Conservation (phyloP, 2,797 vertebrate species). For the Chlorospingus flavigularis region DNA sequence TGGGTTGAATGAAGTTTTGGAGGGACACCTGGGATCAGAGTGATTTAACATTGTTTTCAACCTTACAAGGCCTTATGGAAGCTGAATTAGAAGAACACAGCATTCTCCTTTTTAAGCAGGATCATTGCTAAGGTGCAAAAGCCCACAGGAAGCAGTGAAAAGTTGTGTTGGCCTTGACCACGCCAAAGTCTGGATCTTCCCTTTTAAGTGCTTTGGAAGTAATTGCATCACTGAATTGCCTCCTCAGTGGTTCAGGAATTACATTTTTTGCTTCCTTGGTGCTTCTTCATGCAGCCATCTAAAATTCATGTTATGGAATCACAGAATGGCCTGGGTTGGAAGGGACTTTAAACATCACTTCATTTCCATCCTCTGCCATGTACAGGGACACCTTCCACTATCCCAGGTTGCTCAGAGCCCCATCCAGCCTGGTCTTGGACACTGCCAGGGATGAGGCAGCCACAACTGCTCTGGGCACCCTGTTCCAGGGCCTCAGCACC, state of each 20-base stretch:
- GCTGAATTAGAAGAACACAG: not conserved
- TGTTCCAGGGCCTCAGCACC: not conserved
- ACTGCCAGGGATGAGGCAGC: not conserved
- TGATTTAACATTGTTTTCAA: not conserved
- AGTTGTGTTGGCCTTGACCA: not conserved
- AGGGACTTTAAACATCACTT: not conserved
- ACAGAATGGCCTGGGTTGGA: not conserved
- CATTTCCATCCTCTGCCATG: fast-evolving
- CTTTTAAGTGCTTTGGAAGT: not conserved
- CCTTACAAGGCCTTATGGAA: not conserved
- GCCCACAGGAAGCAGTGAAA: not conserved
- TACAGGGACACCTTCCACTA: not conserved
- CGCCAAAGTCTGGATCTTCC: not conserved
- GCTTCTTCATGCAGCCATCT: not conserved
- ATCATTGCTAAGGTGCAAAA: not conserved
- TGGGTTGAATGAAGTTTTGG: not conserved
- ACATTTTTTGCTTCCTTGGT: not conserved
- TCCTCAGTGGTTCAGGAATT: not conserved
- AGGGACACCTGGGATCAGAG: not conserved
- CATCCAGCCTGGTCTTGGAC: not conserved
- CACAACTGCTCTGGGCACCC: not conserved
- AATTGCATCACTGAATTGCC: not conserved
- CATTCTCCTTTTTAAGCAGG: not conserved
- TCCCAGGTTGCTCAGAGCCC: fast-evolving
- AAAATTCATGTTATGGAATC: not conserved